Evolutionary conservation across 2,113 vertebrate species (phyloP).

Genomic region (Ancistrus triradiatus): DNA sequence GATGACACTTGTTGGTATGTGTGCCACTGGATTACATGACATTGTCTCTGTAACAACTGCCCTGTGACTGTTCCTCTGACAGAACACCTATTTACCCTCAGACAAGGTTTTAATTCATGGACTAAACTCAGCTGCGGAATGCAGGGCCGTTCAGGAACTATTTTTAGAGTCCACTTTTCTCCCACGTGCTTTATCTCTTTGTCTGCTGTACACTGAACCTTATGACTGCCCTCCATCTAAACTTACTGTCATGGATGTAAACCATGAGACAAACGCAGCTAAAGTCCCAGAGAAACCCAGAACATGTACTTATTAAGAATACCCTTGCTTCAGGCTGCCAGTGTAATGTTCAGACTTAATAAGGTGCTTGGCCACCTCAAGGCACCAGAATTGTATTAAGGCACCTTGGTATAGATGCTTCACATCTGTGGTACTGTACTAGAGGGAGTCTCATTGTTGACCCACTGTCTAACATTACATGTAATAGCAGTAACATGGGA

Average conservation of each 20-base stretch:
- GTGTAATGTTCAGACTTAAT: neutral
- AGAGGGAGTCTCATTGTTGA: too few species aligned
- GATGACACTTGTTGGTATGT: constrained; percentile 1
- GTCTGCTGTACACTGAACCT: constrained; percentile 7
- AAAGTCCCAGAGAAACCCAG: constrained; percentile 14
- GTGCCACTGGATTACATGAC: constrained; percentile 29
- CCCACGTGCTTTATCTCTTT: neutral
- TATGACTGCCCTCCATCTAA: constrained; percentile 27
- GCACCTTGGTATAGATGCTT: too few species aligned
- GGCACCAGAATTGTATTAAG: too few species aligned
- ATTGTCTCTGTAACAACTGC: constrained; percentile 33
- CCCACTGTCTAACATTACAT: too few species aligned
- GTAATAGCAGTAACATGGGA: too few species aligned
- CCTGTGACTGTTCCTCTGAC: constrained; percentile 22
- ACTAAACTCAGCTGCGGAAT: constrained; percentile 3
- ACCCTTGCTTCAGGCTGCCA: neutral
- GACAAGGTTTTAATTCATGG: neutral
- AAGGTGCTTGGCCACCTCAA: too few species aligned
- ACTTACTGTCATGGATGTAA: constrained; percentile 23
- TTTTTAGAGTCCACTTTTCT: constrained; percentile 37
- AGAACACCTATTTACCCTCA: constrained; percentile 39
- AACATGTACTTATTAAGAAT: constrained; percentile 10
- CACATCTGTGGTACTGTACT: too few species aligned
- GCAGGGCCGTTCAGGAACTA: constrained; percentile 24
- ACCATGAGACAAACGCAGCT: constrained; percentile 24